A percentile compares a stretch with the other conserved stretches of the same genome.
Evolutionary conservation across 2,888 invertebrate species (phyloP).

Genomic region (Idaea biselata): DNA sequence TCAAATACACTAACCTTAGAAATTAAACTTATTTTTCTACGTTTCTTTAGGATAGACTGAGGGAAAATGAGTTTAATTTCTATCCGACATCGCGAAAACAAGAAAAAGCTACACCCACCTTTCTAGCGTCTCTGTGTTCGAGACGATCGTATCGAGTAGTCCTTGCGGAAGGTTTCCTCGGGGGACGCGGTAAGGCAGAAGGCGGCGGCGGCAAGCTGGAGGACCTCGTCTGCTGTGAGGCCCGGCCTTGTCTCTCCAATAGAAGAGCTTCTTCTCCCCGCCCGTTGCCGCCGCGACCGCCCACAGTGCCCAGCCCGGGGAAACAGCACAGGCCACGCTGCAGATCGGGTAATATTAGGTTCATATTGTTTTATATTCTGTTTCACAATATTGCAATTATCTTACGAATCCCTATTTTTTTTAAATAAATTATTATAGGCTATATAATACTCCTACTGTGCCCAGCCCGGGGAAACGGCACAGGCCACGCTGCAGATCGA

Average conservation of each 20-base stretch:
- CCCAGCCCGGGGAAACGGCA: conserved; percentile 88
- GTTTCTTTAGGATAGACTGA: too few species aligned
- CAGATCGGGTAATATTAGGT: conserved; percentile 9
- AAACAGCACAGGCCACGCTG: conserved; percentile 93
- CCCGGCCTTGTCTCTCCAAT: conserved; percentile 88
- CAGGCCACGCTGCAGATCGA: conserved; percentile 84
- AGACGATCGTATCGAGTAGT: conserved; percentile 85
- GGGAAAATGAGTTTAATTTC: too few species aligned
- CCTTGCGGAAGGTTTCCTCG: conserved; percentile 80
- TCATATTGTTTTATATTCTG: conserved; percentile 4
- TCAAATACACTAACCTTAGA: too few species aligned
- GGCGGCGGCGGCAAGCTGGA: conserved; percentile 86
- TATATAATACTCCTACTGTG: too few species aligned
- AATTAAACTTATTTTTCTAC: too few species aligned
- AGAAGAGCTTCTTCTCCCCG: conserved; percentile 86
- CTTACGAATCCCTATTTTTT: too few species aligned
- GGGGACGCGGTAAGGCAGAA: conserved; percentile 86
- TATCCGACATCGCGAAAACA: too few species aligned
- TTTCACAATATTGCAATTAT: too few species aligned
- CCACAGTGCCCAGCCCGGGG: conserved; percentile 78
- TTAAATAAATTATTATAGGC: too few species aligned
- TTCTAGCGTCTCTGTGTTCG: conserved; percentile 66
- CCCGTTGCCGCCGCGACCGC: conserved; percentile 70
- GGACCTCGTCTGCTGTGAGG: conserved; percentile 86
- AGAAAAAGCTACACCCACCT: conserved; percentile 55